phyloP scores from a whole-genome alignment of 2,888 invertebrate genomes.

The Lepidonotus clava region DNA sequence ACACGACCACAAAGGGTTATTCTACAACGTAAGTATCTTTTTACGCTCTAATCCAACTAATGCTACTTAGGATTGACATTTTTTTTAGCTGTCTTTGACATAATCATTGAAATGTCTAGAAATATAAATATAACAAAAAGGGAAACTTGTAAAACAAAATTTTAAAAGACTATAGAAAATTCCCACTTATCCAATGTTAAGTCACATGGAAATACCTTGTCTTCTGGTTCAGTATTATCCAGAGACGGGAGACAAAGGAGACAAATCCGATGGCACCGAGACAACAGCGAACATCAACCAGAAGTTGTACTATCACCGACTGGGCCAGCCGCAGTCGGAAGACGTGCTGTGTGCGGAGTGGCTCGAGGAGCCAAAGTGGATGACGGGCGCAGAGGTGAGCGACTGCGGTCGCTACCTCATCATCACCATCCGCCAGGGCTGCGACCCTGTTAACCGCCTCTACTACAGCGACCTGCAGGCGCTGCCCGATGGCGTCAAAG shows the following conservation, averaged over 20 bases:
- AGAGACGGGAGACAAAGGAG: slow-evolving; percentile 85
- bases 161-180: too few species aligned
- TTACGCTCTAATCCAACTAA: too few species aligned
- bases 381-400: slow-evolving; percentile 92
- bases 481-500: slow-evolving; percentile 73
- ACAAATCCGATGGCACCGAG: slow-evolving; percentile 94
- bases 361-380: slow-evolving; percentile 92
- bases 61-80: too few species aligned
- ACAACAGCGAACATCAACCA: slow-evolving; percentile 92
- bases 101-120: too few species aligned
- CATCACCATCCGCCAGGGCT: slow-evolving; percentile 91
- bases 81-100: too few species aligned
- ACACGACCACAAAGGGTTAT: slow-evolving; percentile 95
- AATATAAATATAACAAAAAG: too few species aligned
- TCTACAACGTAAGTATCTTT: slow-evolving; percentile 86
- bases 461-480: slow-evolving; percentile 89
- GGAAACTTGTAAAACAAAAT: too few species aligned
- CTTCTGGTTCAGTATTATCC: too few species aligned
- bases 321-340: slow-evolving; percentile 84
- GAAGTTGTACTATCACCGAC: slow-evolving; percentile 94
- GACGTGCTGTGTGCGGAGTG: slow-evolving; percentile 94
- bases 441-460: slow-evolving; percentile 91
- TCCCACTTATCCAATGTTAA: too few species aligned
- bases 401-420: slow-evolving; percentile 95
- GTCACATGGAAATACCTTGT: too few species aligned